Evolutionary conservation across 2,797 vertebrate species (phyloP), one percentile per base, ranked within the genome.

Genomic region (Chaunax sp.): DNA sequence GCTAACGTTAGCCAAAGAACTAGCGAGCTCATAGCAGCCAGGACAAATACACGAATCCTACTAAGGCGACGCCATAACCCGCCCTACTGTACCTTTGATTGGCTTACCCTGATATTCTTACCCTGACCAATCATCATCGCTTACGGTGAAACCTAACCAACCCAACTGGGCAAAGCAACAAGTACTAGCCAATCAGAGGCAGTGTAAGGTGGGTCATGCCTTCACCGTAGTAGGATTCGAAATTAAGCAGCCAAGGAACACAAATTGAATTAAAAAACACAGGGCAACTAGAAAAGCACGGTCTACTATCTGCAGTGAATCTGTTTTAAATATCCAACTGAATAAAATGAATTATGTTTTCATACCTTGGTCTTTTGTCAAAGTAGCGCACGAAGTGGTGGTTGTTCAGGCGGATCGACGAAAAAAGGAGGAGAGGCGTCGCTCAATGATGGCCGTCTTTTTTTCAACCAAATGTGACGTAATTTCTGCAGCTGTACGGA

Each of bases 401-500:
- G 11, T 43, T 65, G 15, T 60, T 20, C 58, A 20, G 25, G 49
- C 43, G 43, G 56, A 43, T 83, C 78, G 68, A 77, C 80, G 79
- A 30, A 51, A 81, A 57, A 64, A 58, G 83, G 68, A 64, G 41
- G 60, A 46, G 54, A 7, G 28, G 38, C 51, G 40, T 26, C 66
- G 63, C 49, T n/a, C 37, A 16, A 25, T 37, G 51, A 64, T 37
- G 73, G 61, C 16, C 71, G 46, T 33, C 41, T 55, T 51, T 46
- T 44, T 38, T 43, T 11, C 6, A 0, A n/a, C n/a, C 7, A 13
- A 19, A 0, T 5, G 69, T 88, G 86, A 89, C 86, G 86, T 85
- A 28, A 83, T 74, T 45, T 69, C 76, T 86, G 87, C 89, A 87
- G 86, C 63, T 77, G 20, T 19, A 56, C 87, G 83, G 64, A 80